Evolutionary conservation across 2,113 vertebrate genomes (phyloP), one percentile per base, ranked within the genome.

Genomic region (Eurystomus gularis): DNA sequence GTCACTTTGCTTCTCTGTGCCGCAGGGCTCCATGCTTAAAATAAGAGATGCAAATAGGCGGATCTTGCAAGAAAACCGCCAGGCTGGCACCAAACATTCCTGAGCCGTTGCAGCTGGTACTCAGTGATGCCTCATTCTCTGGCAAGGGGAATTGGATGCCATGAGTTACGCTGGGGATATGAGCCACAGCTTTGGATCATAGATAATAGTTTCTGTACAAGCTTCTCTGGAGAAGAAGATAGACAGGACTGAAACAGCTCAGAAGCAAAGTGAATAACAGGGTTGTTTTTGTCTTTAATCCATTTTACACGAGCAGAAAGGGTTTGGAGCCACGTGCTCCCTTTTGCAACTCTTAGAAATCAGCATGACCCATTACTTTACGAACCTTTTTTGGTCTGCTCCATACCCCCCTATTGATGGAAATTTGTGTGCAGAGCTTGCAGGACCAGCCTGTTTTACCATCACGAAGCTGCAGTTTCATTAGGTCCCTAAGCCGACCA

Each of bases 281-380:
- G 42, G 57, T 25, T 86, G 80, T 9, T 89, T 88, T 91, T 60
- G 58, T 86, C 80, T 88, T 78, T 90, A 90, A 93, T 86, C 64
- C 80, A 81, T 78, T 87, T 69, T 83, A 82, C 81, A 29, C 60
- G 69, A 96, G 80, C 77, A 93, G 76, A 90, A 94, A 73, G 13
- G 31, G 31, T 76, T 88, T 79, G 86, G n/a, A 84, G 61, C 61
- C 4, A 5, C 9, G 14, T 86, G 73, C 82, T 95, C 58, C 51
- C 48, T 93, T 78, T 64, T 82, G 61, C 52, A 92, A 68, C n/a
- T 81, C 79, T 60, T 54, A 40, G 71, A 82, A 89, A 75, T 35
- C 71, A 75, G 60, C 35, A 42, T 37, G 55, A 44, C 64, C 68
- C 17, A 39, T 75, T 87, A 58, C 19, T 80, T 75, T 28, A 39